Percentiles rank a stretch among this genome's conserved stretches.
Evolutionary conservation across 2,113 vertebrate species (phyloP).

Genomic region (Brachionichthys hirsutus): DNA sequence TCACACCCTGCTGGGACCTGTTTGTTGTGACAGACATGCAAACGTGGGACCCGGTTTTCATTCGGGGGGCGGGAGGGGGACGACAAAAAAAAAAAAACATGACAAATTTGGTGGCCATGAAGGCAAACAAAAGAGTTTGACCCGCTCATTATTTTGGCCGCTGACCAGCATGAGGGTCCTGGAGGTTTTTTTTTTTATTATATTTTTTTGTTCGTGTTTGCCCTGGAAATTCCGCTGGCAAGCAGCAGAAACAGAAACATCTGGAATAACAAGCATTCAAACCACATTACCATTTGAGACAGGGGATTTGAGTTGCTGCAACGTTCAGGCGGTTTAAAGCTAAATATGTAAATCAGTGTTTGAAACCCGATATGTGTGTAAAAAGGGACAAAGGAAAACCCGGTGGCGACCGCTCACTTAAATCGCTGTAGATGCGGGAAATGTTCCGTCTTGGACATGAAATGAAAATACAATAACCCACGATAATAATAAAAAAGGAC

Average conservation of each 20-base stretch:
- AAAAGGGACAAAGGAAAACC: neutral
- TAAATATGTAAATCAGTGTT: constrained; percentile 1
- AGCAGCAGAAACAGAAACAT: constrained; percentile 29
- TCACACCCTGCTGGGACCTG: constrained; percentile 38
- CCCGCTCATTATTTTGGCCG: constrained; percentile 17
- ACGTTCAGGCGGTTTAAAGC: neutral
- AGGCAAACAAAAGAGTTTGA: neutral
- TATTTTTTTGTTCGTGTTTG: constrained; percentile 3
- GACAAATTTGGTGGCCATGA: neutral
- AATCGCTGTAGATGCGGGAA: neutral
- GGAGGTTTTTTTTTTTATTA: neutral
- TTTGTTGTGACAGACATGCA: constrained; percentile 57
- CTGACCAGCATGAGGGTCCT: constrained; percentile 12
- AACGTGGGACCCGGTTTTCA: constrained; percentile 47
- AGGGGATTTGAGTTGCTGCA: neutral
- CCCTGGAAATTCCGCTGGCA: constrained; percentile 27
- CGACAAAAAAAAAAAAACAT: neutral
- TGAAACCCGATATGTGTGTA: neutral
- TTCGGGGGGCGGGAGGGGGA: neutral
- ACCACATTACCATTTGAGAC: constrained; percentile 9
- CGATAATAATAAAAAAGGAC: constrained; percentile 27
- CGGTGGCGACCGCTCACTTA: neutral
- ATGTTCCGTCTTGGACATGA: constrained; percentile 3
- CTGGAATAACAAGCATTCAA: constrained; percentile 41
- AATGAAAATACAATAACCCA: neutral